A percentile compares a stretch with the other conserved stretches of the same genome.
phyloP scores from a whole-genome alignment of 1,140 invertebrate species.

The Drosophila tropicalis region DNA sequence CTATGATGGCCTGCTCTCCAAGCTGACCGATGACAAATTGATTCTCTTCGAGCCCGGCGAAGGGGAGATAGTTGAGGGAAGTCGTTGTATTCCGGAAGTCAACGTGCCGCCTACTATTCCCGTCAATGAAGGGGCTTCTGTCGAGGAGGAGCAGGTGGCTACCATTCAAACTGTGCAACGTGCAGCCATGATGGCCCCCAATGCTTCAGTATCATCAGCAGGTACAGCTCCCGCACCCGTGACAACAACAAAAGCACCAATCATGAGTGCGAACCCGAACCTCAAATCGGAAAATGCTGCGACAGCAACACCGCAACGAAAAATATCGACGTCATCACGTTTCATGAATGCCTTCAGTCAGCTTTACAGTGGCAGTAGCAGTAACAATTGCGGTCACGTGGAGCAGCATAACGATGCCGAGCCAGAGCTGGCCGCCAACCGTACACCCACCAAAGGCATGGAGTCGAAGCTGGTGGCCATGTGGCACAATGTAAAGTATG shows the following conservation, averaged over 20 bases:
- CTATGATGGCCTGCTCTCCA: slow-evolving; percentile 79
- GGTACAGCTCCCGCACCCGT: slow-evolving; percentile 17
- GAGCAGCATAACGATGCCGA: slow-evolving; percentile 54
- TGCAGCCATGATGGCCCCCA: slow-evolving; percentile 32
- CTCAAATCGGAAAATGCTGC: slow-evolving; percentile 61
- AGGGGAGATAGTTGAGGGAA: slow-evolving; percentile 36
- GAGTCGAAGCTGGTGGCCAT: slow-evolving; percentile 92
- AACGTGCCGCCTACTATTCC: slow-evolving; percentile 19
- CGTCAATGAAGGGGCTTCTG: slow-evolving; percentile 54
- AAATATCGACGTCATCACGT: slow-evolving; percentile 81
- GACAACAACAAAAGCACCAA: slow-evolving; percentile 37
- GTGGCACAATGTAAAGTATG: slow-evolving; percentile 96
- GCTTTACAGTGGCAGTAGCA: slow-evolving; percentile 62
- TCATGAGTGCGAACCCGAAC: slow-evolving; percentile 49
- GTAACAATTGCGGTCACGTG: slow-evolving; percentile 49
- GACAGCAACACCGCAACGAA: slow-evolving; percentile 71
- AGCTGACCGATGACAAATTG: slow-evolving; percentile 80
- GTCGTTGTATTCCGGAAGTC: slow-evolving; percentile 23
- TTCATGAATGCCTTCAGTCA: slow-evolving; percentile 82
- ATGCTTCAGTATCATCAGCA: slow-evolving; percentile 23
- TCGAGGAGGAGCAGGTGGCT: slow-evolving; percentile 78
- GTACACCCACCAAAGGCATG: slow-evolving; percentile 86
- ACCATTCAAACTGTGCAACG: slow-evolving; percentile 69
- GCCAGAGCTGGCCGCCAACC: slow-evolving; percentile 58
- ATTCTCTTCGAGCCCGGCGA: slow-evolving; percentile 57